Evolutionary conservation across 2,113 vertebrate genomes (phyloP).

Genomic region (Chloropsis cyanopogon): DNA sequence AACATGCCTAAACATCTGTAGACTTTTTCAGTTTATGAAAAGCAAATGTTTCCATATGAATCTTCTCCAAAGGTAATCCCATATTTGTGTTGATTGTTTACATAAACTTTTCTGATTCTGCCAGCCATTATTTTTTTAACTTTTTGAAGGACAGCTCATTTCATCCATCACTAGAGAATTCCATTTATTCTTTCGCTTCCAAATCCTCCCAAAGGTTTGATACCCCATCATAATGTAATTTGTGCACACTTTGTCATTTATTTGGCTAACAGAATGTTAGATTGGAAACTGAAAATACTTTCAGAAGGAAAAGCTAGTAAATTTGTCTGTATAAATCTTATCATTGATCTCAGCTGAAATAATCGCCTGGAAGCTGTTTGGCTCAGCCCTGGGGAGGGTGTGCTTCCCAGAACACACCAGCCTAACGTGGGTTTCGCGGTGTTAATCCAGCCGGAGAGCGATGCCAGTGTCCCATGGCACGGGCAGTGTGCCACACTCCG

Average conservation of each 20-base stretch:
- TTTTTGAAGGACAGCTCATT: conserved; percentile 56
- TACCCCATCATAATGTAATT: neutral
- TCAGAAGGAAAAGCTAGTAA: neutral
- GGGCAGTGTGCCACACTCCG: neutral
- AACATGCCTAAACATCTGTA: conserved; percentile 66
- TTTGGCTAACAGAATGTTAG: conserved; percentile 32
- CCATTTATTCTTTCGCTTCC: conserved; percentile 1
- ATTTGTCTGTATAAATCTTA: neutral
- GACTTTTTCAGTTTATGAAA: conserved; percentile 65
- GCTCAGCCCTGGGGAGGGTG: neutral
- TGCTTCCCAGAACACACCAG: neutral
- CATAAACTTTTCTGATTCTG: conserved; percentile 57
- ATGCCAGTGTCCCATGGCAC: fast-evolving
- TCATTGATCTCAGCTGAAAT: neutral
- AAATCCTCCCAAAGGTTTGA: conserved; percentile 37
- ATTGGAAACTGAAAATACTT: neutral
- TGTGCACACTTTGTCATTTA: conserved; percentile 1
- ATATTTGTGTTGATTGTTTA: conserved; percentile 63
- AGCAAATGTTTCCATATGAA: conserved; percentile 55
- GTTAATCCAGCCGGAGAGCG: neutral
- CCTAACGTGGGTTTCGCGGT: fast-evolving
- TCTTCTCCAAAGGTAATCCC: conserved; percentile 73
- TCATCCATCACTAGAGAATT: conserved; percentile 34
- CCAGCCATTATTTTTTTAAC: conserved; percentile 42
- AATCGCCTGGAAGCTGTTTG: neutral